Percentiles rank a stretch among this genome's conserved stretches.
phyloP scores from a whole-genome alignment of 2,797 vertebrate genomes.

The Numenius phaeopus region DNA sequence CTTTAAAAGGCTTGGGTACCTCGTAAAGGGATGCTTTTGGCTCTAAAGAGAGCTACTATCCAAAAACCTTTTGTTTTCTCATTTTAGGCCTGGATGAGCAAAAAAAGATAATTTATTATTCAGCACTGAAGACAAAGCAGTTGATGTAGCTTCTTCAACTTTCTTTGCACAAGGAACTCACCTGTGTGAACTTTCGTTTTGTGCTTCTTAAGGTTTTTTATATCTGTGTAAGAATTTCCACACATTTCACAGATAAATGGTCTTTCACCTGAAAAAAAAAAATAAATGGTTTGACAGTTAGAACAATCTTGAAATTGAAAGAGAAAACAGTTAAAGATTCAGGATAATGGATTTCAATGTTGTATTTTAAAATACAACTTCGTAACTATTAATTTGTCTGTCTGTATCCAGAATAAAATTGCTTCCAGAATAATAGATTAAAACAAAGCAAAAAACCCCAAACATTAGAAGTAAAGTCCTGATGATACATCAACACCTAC shows the following conservation, averaged over 20 bases:
- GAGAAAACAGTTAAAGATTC: neutral
- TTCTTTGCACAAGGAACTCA: slow-evolving; percentile 64
- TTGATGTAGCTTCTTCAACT: neutral
- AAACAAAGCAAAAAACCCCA: neutral
- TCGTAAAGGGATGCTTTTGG: neutral
- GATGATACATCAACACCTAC: neutral
- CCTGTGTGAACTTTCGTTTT: slow-evolving; percentile 93
- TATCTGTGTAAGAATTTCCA: slow-evolving; percentile 94
- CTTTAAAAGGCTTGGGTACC: neutral
- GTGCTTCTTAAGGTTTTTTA: slow-evolving; percentile 98
- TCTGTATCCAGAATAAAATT: neutral
- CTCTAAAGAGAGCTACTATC: neutral
- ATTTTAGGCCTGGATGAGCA: neutral
- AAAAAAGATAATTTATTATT: neutral
- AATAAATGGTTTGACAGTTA: slow-evolving; percentile 7
- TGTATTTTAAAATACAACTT: neutral
- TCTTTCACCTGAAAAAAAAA: slow-evolving; percentile 87
- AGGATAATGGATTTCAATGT: neutral
- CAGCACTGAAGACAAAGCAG: neutral
- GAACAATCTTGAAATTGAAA: neutral
- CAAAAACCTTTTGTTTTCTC: neutral
- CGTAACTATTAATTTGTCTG: neutral
- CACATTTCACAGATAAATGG: slow-evolving; percentile 96
- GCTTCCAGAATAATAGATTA: neutral
- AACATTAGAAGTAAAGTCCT: neutral